Evolutionary conservation across 2,113 vertebrate genomes (phyloP).

Genomic region (Prunella fulvescens): DNA sequence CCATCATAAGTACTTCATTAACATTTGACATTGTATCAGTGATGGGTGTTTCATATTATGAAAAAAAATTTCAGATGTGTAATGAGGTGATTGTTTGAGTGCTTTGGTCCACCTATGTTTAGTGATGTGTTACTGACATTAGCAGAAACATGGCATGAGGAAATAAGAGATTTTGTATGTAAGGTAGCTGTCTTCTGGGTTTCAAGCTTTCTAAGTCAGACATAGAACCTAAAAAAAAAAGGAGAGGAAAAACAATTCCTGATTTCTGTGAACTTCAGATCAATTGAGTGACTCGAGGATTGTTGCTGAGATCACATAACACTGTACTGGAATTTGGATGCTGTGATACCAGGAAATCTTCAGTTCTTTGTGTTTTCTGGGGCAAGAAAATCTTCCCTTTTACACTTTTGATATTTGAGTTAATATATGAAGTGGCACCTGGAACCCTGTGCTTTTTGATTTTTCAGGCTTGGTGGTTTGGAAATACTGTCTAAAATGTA

Average conservation of each 20-base stretch:
- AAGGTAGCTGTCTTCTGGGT: neutral
- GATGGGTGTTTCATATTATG: neutral
- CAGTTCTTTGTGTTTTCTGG: neutral
- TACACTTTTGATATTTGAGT: neutral
- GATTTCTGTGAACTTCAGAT: neutral
- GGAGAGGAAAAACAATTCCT: neutral
- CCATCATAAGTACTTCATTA: neutral
- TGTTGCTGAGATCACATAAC: neutral
- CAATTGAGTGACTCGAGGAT: neutral
- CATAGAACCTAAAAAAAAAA: neutral
- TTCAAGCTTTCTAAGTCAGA: neutral
- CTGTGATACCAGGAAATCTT: neutral
- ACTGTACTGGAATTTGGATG: neutral
- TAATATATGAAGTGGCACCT: neutral
- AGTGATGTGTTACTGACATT: neutral
- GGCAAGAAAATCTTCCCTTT: neutral
- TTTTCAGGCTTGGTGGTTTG: neutral
- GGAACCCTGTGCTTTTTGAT: neutral
- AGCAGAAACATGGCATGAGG: neutral
- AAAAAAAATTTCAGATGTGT: neutral
- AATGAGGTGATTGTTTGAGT: neutral
- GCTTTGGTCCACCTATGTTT: neutral
- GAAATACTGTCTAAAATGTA: neutral
- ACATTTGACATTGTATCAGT: neutral
- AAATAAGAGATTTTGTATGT: neutral